These are phyloP conservation scores for Peromyscus californicus DNA, from an alignment of 2,113 vertebrate genomes.

Conservation along the genomic window DNA sequence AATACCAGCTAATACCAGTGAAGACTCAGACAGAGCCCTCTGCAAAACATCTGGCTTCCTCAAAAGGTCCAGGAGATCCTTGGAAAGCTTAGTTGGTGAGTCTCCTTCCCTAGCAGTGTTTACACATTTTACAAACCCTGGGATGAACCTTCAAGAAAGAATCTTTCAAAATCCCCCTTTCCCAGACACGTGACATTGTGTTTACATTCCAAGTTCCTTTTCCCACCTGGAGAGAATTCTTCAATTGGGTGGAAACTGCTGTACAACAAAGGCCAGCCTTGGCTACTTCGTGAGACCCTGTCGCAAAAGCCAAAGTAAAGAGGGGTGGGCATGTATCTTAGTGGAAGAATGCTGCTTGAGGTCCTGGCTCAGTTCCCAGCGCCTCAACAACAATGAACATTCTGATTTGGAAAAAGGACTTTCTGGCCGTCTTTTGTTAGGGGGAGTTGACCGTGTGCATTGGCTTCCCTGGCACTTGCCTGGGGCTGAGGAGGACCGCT, in stretches of 20 bases:
- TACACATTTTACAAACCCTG: background rate
- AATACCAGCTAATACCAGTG: background rate
- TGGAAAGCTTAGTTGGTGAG: background rate
- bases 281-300: background rate
- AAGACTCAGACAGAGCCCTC: background rate
- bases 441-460: background rate
- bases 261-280: background rate
- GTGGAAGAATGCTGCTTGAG: background rate
- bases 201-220: background rate
- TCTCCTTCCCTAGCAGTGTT: background rate
- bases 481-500: background rate
- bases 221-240: background rate
- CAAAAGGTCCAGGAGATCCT: background rate
- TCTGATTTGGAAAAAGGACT: background rate
- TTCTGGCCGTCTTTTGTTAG: background rate
- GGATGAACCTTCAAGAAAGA: background rate
- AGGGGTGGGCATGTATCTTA: too few species aligned
- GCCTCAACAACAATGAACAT: background rate
- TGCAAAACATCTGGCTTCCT: background rate
- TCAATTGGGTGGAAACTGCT: background rate
- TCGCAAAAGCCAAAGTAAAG: background rate
- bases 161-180: background rate
- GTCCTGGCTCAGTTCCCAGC: background rate
- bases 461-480: background rate
- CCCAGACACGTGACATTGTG: background rate